Evolutionary conservation across 2,113 vertebrate genomes (phyloP).

Genomic region (Loxodonta africana): DNA sequence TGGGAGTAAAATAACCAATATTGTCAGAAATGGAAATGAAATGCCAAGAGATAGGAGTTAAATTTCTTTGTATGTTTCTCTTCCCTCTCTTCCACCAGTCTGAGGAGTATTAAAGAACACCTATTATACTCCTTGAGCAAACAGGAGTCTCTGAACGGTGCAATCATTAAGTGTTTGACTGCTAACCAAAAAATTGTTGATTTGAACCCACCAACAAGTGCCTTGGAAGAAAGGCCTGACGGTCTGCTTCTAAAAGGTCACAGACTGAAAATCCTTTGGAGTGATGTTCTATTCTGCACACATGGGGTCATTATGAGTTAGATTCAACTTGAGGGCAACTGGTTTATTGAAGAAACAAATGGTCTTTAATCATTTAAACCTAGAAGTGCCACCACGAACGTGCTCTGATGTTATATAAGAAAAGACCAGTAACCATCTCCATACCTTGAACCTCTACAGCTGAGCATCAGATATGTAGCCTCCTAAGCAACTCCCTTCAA

Average conservation of each 20-base stretch:
- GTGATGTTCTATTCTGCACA: neutral
- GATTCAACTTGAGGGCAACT: neutral
- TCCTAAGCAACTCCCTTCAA: neutral
- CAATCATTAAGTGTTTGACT: neutral
- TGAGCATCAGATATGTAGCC: conserved; percentile 6
- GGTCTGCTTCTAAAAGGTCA: neutral
- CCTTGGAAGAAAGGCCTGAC: neutral
- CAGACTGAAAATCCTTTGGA: neutral
- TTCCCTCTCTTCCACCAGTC: neutral
- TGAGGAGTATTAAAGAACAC: neutral
- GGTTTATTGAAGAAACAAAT: neutral
- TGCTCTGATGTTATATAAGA: neutral
- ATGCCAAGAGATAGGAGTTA: conserved; percentile 1
- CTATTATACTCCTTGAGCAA: neutral
- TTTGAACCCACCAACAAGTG: neutral
- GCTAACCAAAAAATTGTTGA: neutral
- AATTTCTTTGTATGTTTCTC: neutral
- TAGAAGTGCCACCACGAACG: neutral
- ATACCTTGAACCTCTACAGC: neutral
- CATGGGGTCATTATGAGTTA: neutral
- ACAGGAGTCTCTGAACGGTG: neutral
- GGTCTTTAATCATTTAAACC: neutral
- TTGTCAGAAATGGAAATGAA: conserved; percentile 4
- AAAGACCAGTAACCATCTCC: neutral
- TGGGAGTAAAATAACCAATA: neutral